A percentile compares a stretch with the other conserved stretches of the same genome.
These are phyloP conservation scores for Gasteruption jaculator DNA, from an alignment of 2,888 invertebrate species.

Conservation along the genomic window DNA sequence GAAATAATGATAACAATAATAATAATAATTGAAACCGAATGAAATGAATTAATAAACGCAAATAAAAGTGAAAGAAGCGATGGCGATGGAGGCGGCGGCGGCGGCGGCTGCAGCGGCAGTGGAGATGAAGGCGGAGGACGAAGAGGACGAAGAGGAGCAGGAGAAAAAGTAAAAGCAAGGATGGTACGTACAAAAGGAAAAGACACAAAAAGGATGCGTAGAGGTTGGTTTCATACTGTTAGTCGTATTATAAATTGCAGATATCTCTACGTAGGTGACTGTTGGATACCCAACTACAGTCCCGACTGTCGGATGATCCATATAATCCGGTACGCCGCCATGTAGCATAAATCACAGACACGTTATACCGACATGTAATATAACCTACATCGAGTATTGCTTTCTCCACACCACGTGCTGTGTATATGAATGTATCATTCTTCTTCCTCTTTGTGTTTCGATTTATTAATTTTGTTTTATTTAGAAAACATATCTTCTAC, in stretches of 20 bases:
- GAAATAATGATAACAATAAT: too few relatives aligned
- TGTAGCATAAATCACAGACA: slow-evolving; percentile 33
- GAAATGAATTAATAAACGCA: too few relatives aligned
- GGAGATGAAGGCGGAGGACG: neutral
- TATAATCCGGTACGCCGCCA: slow-evolving; percentile 34
- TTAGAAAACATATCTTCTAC: too few relatives aligned
- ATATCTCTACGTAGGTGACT: slow-evolving; percentile 35
- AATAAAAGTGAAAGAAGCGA: too few relatives aligned
- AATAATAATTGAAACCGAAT: too few relatives aligned
- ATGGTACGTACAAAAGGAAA: slow-evolving; percentile 3
- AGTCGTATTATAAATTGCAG: slow-evolving; percentile 35
- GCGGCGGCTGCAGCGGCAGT: slow-evolving; percentile 11
- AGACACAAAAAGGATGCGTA: slow-evolving; percentile 13
- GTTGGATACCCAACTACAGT: slow-evolving; percentile 26
- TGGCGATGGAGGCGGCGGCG: slow-evolving; percentile 10
- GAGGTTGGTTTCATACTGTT: slow-evolving; percentile 20
- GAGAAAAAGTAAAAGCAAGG: slow-evolving; percentile 14
- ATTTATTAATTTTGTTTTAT: neutral
- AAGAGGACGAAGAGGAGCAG: slow-evolving; percentile 8
- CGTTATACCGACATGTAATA: slow-evolving; percentile 36
- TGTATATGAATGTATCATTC: neutral
- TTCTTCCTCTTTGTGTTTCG: neutral
- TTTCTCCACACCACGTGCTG: slow-evolving; percentile 16
- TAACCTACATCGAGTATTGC: slow-evolving; percentile 34
- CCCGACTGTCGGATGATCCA: slow-evolving; percentile 33